Percentiles rank a stretch among this genome's conserved stretches.
Evolutionary conservation across 2,113 vertebrate genomes (phyloP).

Genomic region (Syngnathoides biaculeatus): DNA sequence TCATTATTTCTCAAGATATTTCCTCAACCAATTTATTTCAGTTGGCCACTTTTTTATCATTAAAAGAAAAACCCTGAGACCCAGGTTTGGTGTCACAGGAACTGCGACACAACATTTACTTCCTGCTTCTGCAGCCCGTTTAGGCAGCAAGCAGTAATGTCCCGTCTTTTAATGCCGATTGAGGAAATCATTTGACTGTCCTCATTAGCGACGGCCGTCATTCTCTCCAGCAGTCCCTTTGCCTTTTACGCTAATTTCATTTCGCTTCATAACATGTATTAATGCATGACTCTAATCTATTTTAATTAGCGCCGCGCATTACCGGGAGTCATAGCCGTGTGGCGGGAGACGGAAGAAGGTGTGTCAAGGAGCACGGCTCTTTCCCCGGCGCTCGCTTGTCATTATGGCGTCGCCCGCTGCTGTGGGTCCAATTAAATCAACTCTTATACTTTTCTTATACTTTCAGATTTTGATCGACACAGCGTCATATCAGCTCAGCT

Average conservation of each 20-base stretch:
- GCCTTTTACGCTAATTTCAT: conserved; percentile 1
- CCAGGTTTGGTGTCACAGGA: background rate
- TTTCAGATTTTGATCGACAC: background rate
- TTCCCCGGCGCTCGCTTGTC: background rate
- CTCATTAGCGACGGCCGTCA: background rate
- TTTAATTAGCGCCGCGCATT: conserved; percentile 1
- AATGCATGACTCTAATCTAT: conserved; percentile 5
- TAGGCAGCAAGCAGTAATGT: background rate
- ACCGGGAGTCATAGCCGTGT: background rate
- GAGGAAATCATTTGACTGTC: background rate
- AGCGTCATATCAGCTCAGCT: background rate
- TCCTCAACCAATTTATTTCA: too few relatives aligned
- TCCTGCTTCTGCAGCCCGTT: background rate
- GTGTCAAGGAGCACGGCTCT: conserved; percentile 1
- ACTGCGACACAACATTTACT: background rate
- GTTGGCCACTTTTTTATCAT: too few relatives aligned
- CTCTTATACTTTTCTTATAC: background rate
- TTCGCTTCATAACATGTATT: conserved; percentile 2
- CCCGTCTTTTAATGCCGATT: background rate
- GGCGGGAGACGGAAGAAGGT: background rate
- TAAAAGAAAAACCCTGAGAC: background rate
- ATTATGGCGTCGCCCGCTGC: background rate
- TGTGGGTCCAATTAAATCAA: conserved; percentile 4
- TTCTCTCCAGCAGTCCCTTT: background rate
- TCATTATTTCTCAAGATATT: too few relatives aligned